These are phyloP conservation scores for Brachionus paranguensis DNA, from an alignment of 1,140 invertebrate genomes.

Conservation along the genomic window DNA sequence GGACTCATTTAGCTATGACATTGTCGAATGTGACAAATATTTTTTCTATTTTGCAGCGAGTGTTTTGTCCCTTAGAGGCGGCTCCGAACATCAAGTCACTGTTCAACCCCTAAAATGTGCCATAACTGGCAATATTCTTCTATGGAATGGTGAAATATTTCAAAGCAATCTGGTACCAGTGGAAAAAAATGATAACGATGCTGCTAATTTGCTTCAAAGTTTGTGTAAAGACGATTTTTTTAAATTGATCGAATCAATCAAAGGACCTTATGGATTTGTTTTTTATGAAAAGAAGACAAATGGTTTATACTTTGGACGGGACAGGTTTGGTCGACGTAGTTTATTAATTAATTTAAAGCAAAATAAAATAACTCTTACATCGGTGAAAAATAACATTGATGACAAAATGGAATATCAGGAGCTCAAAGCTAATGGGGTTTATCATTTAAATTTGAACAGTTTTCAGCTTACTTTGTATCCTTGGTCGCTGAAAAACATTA, in stretches of 20 bases:
- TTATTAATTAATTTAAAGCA: constrained; percentile 52
- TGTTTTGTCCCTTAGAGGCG: constrained; percentile 32
- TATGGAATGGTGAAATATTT: constrained; percentile 79
- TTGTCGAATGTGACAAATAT: not conserved
- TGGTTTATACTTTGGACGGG: constrained; percentile 73
- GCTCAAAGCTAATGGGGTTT: not conserved
- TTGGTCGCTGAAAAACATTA: not conserved
- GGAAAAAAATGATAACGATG: not conserved
- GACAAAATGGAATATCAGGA: not conserved
- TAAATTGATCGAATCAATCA: constrained; percentile 58
- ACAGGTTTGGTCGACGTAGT: constrained; percentile 75
- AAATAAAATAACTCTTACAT: not conserved
- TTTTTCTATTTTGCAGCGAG: not conserved
- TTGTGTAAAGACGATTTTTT: constrained; percentile 52
- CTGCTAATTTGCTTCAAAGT: constrained; percentile 43
- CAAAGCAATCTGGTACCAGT: constrained; percentile 48
- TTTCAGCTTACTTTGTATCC: not conserved
- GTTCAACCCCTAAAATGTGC: constrained; percentile 61
- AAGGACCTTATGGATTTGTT: constrained; percentile 65
- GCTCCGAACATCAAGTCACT: not conserved
- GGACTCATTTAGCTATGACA: not conserved
- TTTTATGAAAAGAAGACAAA: constrained; percentile 55
- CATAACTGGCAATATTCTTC: constrained; percentile 59
- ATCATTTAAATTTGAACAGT: not conserved
- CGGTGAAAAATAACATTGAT: not conserved